Base-by-base conservation (phyloP, 1,140 invertebrate genomes). In the Zophobas atratus region DNA sequence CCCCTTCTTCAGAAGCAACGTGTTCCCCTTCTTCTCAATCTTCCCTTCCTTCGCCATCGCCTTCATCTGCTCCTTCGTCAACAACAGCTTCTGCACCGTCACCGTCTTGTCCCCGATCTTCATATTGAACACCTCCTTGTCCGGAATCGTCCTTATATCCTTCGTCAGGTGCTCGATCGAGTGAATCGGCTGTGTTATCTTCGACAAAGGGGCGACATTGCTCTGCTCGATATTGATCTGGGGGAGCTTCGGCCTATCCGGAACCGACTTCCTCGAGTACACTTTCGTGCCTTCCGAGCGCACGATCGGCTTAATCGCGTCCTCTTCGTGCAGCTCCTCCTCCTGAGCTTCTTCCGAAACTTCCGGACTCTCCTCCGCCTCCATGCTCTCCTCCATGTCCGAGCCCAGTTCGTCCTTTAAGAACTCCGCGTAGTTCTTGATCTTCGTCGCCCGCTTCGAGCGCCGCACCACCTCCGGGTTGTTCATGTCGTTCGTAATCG, bases 31-130 rank as follows among this genome's bases (percentile, higher is more conserved):
- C 55, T 57, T 75, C 33, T 57, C 72, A 1, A 75, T 57, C 41
- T 90, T 88, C 32, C 90, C 90, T 79, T 90, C 86, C 78, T 90
- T 90, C 6, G 89, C 88, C 88, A 91, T 90, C 0, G 87, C 89
- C 76, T 89, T 89, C 32, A 91, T 89, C 84, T 91, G 88, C 2
- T 89, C 88, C 83, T 90, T 91, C 8, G 89, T 90, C 86, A 91
- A 88, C 0, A 90, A 86, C 49, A 91, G 89, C 83, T 90, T 90
- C 81, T 91, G 89, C 1, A 91, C 89, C 77, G 88, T 88, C 0
- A 90, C 88, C n/a, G 89, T 84, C 78, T 89, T 89, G 77, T 89
- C 88, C 38, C 89, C 89, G 6, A 90, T 89, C 83, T 90, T 89
- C 88, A 90, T 89, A 80, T 90, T 87, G 53, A 88, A 81, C 34